Percentiles rank a stretch among this genome's conserved stretches.
Evolutionary conservation across 2,888 invertebrate genomes (phyloP).

Genomic region (Pecten maximus): DNA sequence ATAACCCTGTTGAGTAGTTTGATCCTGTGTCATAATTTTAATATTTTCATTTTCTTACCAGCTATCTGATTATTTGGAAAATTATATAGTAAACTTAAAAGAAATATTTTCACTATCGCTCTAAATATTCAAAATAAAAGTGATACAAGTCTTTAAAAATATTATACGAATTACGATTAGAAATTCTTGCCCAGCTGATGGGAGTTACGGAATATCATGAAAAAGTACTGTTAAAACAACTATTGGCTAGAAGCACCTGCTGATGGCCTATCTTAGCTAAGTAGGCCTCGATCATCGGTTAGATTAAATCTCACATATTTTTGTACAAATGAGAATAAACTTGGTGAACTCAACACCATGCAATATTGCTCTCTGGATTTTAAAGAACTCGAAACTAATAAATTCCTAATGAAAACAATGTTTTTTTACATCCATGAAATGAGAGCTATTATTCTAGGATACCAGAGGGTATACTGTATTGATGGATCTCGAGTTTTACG

Average conservation of each 20-base stretch:
- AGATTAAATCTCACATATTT: not conserved
- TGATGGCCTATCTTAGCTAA: not conserved
- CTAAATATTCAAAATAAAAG: not conserved
- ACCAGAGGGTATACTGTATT: not conserved
- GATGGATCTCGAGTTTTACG: not conserved
- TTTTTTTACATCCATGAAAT: not conserved
- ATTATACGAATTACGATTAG: not conserved
- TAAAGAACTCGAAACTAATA: not conserved
- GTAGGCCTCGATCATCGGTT: not conserved
- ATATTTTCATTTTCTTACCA: not conserved
- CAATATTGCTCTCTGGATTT: not conserved
- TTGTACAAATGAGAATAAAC: slow-evolving; percentile 2
- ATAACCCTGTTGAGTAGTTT: not conserved
- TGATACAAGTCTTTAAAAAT: not conserved
- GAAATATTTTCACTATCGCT: not conserved
- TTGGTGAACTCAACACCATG: not conserved
- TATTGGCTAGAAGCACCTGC: not conserved
- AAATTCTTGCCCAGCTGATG: not conserved
- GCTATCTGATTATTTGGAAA: not conserved
- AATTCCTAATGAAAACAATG: not conserved
- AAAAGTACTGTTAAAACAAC: not conserved
- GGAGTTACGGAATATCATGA: not conserved
- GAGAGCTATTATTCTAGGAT: not conserved
- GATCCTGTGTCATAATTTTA: not conserved
- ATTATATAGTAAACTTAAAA: not conserved